These are phyloP conservation scores for Tricholauxania praeusta DNA, from an alignment of 2,888 invertebrate genomes.

Conservation along the genomic window DNA sequence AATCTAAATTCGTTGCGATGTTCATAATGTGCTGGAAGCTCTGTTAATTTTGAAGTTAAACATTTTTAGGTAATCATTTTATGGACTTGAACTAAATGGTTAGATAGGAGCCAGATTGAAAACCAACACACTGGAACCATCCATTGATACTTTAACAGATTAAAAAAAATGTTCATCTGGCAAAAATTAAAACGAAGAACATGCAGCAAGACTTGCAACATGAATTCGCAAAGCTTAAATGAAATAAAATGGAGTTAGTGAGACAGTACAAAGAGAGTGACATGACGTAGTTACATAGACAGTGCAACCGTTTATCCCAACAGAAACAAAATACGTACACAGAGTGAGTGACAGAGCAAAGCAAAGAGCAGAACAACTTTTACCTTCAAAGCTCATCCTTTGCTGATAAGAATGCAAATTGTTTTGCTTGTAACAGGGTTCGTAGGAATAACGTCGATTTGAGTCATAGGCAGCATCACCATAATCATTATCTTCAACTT, in stretches of 20 bases:
- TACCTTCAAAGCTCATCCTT: slow-evolving; percentile 65
- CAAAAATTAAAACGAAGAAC: not conserved
- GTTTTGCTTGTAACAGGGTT: slow-evolving; percentile 62
- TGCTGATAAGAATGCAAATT: slow-evolving; percentile 64
- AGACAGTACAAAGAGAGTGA: slow-evolving; percentile 37
- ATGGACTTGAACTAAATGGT: no score
- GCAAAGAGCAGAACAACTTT: slow-evolving; percentile 37
- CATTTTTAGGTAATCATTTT: no score
- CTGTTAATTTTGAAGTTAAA: no score
- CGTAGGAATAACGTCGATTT: slow-evolving; percentile 52
- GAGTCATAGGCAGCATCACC: slow-evolving; percentile 20
- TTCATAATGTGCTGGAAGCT: no score
- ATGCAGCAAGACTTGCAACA: not conserved
- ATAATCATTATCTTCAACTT: slow-evolving; percentile 20
- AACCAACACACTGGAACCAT: no score
- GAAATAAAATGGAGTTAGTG: not conserved
- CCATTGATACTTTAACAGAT: no score
- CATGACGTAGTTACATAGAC: slow-evolving; percentile 38
- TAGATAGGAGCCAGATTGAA: no score
- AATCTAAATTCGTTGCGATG: no score
- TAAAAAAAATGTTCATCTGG: no score
- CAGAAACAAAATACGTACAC: not conserved
- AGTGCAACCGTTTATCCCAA: not conserved
- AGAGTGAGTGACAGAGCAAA: not conserved
- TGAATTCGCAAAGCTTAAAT: slow-evolving; percentile 2